phyloP scores from a whole-genome alignment of 2,797 vertebrate genomes.

The Lycodopsis pacificus region DNA sequence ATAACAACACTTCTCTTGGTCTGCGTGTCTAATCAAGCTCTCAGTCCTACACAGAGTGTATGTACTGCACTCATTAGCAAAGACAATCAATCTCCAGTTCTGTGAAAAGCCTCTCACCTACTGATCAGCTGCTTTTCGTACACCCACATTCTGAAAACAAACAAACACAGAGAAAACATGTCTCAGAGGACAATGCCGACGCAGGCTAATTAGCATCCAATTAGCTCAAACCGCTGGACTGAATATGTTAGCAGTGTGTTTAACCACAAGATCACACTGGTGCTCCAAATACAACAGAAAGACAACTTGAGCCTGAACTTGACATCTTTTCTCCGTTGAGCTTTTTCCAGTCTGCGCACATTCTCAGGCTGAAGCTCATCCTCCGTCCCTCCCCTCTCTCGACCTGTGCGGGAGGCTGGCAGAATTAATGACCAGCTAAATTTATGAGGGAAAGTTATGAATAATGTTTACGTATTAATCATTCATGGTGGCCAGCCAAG shows the following conservation, averaged over 20 bases:
- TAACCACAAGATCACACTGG: constrained; percentile 18
- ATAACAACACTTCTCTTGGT: not conserved
- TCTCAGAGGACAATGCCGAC: constrained; percentile 49
- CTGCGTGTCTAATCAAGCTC: not conserved
- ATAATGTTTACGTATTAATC: constrained; percentile 81
- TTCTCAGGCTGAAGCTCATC: constrained; percentile 3
- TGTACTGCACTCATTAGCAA: constrained; percentile 40
- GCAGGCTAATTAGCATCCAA: constrained; percentile 60
- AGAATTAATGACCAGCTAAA: constrained; percentile 60
- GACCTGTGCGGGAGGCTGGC: constrained; percentile 21
- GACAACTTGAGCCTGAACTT: constrained; percentile 1
- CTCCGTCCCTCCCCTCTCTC: not conserved
- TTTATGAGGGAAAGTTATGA: constrained; percentile 73
- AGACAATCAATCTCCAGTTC: constrained; percentile 43
- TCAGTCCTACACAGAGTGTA: not conserved
- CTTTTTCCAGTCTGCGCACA: not conserved
- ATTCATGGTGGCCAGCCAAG: constrained; percentile 71
- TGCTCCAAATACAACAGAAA: constrained; percentile 34
- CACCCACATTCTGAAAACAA: constrained; percentile 7
- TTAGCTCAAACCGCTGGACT: constrained; percentile 56
- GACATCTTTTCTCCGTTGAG: too few relatives aligned
- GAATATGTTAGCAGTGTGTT: constrained; percentile 65
- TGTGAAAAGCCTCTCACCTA: constrained; percentile 36
- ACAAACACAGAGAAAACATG: constrained; percentile 10
- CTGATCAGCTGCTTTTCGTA: constrained; percentile 37